Evolutionary conservation across 2,797 vertebrate species (phyloP).

Genomic region (Glyptemys insculpta): DNA sequence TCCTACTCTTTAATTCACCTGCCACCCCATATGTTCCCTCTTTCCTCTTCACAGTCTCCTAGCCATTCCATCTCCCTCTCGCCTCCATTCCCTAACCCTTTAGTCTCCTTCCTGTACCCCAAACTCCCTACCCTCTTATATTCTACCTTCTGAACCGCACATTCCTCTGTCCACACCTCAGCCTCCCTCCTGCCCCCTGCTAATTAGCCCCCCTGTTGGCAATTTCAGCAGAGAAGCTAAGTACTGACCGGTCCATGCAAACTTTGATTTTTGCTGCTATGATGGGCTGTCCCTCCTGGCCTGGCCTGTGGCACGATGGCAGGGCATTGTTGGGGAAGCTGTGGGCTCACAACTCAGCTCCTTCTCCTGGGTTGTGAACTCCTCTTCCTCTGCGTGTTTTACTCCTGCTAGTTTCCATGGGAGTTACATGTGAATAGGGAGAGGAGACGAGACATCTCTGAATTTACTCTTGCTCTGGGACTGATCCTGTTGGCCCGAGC

Average conservation of each 20-base stretch:
- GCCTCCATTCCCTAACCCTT: not conserved
- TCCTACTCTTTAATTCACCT: not conserved
- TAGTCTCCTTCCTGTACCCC: not conserved
- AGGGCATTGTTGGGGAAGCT: not conserved
- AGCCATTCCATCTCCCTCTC: not conserved
- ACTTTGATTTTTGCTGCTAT: not conserved
- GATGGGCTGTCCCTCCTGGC: not conserved
- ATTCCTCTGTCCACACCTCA: not conserved
- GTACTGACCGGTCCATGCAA: not conserved
- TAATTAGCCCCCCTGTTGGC: not conserved
- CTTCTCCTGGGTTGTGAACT: not conserved
- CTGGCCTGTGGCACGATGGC: not conserved
- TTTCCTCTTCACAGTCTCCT: not conserved
- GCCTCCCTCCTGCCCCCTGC: not conserved
- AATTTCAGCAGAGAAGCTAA: not conserved
- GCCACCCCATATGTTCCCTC: not conserved
- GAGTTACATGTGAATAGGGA: not conserved
- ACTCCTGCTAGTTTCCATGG: not conserved
- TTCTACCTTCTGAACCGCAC: not conserved
- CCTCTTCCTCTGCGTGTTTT: not conserved
- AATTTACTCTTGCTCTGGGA: not conserved
- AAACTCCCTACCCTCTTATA: not conserved
- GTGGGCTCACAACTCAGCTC: not conserved
- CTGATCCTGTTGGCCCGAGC: not conserved
- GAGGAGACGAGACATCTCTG: not conserved